Conservation (phyloP, 2,113 vertebrate species). For the Semicossyphus pulcher region DNA sequence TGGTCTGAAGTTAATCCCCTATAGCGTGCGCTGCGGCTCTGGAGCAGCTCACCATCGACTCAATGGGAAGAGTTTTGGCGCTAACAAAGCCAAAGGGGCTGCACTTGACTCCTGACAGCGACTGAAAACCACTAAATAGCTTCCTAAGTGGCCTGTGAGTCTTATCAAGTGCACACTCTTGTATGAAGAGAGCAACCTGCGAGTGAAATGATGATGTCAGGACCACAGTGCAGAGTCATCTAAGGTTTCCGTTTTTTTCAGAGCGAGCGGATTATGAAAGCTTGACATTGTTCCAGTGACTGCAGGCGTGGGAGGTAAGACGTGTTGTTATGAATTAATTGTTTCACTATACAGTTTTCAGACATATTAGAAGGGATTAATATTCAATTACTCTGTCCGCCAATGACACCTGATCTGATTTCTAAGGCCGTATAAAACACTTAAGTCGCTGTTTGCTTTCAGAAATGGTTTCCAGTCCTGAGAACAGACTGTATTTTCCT, state of each 20-base stretch:
- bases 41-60: conserved; percentile 22
- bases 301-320: conserved; percentile 42
- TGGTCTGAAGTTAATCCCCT: conserved; percentile 79
- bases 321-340: conserved; percentile 47
- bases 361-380: conserved; percentile 72
- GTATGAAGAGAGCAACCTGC: conserved; percentile 31
- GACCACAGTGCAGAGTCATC: conserved; percentile 47
- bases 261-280: conserved; percentile 45
- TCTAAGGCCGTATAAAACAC: conserved; percentile 71
- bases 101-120: conserved; percentile 71
- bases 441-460: conserved; percentile 71
- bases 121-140: conserved; percentile 59
- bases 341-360: conserved; percentile 68
- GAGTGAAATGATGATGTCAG: conserved; percentile 54
- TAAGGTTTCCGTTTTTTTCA: conserved; percentile 54
- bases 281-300: conserved; percentile 43
- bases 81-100: conserved; percentile 53
- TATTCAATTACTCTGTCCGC: conserved; percentile 59
- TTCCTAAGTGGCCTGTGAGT: conserved; percentile 61
- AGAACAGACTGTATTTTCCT: conserved; percentile 75
- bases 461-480: conserved; percentile 81
- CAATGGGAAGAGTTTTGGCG: conserved; percentile 26
- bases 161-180: conserved; percentile 67
- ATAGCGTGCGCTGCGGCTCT: conserved; percentile 34
- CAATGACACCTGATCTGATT: conserved; percentile 68